Base-by-base conservation (phyloP, 2,113 vertebrate genomes). In the Sigmodon hispidus region DNA sequence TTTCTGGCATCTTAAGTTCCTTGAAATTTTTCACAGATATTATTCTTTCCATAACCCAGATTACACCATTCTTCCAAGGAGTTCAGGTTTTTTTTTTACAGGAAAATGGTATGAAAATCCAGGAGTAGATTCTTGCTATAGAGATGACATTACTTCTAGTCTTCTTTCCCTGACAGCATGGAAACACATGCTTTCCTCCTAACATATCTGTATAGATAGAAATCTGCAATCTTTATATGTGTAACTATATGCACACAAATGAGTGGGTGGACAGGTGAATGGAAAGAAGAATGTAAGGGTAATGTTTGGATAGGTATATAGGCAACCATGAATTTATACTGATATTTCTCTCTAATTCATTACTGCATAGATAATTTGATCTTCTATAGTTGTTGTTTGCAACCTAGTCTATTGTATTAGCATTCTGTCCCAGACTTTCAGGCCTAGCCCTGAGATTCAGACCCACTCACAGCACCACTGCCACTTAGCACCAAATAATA, bases 31-130 rank as follows among this genome's bases (percentile, higher is more conserved):
- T 86, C 52, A 79, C 31, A 3, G 45, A n/a, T 57, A 57, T 26
- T 61, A 84, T 83, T 91, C n/a, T 8, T 93, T 77, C 31, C 4
- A 11, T 9, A 45, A 75, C 19, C 16, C 77, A 77, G 4, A 87
- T 59, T 89, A 19, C 87, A 31, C 8, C 19, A 79, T 69, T 92
- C 95, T 8, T 45, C 73, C 52, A 50, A 73, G 45, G 48, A 52
- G 11, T 31, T 50, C 17, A 2, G 65, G 65, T 69, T 8, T 8
- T 81, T 85, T 17, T 70, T 89, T 90, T 24, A 19, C 24, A 43
- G 24, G 29, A 88, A 36, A 96, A 91, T 75, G 5, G 1, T 73
- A 84, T 75, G 81, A 70, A 94, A 89, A 91, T 40, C 11, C 29
- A 88, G 76, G n/a, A 89, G 63, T 52, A 79, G 6, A 12, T 86